Conservation (phyloP, 2,888 invertebrate species). For the Chrysolina americana region DNA sequence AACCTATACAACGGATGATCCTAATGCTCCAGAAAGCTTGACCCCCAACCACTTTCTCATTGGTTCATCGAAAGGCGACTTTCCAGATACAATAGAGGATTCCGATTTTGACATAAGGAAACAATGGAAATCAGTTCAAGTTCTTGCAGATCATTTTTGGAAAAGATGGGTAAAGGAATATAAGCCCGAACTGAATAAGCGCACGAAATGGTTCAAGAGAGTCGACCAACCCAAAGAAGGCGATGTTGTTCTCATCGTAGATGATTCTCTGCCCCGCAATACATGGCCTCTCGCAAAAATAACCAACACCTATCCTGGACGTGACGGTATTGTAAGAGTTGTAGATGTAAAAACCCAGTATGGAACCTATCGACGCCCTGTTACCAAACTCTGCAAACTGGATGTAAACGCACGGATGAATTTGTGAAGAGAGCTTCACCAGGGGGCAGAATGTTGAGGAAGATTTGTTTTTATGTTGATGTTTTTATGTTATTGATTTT, state of each 20-base stretch:
- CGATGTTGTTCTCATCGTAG: slow-evolving; percentile 23
- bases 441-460: too few species aligned
- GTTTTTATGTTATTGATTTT: too few species aligned
- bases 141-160: too few species aligned
- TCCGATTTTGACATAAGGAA: slow-evolving; percentile 6
- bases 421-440: too few species aligned
- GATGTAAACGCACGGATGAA: too few species aligned
- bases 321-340: neutral
- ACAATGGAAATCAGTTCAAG: neutral
- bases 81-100: slow-evolving; percentile 10
- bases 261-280: neutral
- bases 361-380: too few species aligned
- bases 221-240: slow-evolving; percentile 19
- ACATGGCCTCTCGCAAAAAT: neutral
- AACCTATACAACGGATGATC: neutral
- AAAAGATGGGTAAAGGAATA: too few species aligned
- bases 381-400: too few species aligned
- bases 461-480: too few species aligned
- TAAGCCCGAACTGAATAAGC: too few species aligned
- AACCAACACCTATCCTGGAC: neutral
- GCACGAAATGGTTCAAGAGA: slow-evolving; percentile 1
- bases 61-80: slow-evolving; percentile 3
- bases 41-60: slow-evolving; percentile 15
- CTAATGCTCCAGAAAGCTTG: neutral
- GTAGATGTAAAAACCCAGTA: neutral